Evolutionary conservation across 2,888 invertebrate genomes (phyloP).

Genomic region (Aethes cnicana): DNA sequence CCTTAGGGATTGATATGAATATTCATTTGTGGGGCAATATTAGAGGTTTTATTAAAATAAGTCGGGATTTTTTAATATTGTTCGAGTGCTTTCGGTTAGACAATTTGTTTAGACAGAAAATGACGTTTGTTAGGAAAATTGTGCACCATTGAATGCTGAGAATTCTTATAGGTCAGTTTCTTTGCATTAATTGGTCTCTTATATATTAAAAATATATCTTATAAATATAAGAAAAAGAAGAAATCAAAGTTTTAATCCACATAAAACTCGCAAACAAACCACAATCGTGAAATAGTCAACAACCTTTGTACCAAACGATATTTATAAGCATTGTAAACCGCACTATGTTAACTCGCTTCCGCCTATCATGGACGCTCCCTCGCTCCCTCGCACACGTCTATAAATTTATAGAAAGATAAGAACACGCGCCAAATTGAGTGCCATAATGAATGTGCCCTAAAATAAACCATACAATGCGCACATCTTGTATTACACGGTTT

Average conservation of each 20-base stretch:
- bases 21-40: conserved; percentile 25
- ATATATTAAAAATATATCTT: no score
- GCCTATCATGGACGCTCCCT: conserved; percentile 45
- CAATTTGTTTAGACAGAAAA: background rate
- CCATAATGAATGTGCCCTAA: conserved; percentile 76
- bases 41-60: conserved; percentile 12
- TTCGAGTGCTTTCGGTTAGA: background rate
- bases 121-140: no score
- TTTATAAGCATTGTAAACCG: no score
- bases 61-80: background rate
- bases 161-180: no score
- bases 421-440: conserved; percentile 78
- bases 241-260: background rate
- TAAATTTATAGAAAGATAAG: conserved; percentile 64
- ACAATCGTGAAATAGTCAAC: no score
- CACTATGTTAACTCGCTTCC: conserved; percentile 37
- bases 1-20: conserved; percentile 44
- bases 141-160: no score
- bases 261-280: background rate
- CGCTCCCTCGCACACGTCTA: conserved; percentile 44
- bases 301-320: no score
- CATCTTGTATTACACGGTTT: conserved; percentile 79
- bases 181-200: no score
- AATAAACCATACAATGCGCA: conserved; percentile 68
- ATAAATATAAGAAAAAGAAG: background rate